Percentiles rank a stretch among this genome's conserved stretches.
phyloP scores from a whole-genome alignment of 2,113 vertebrate species.

The Leucoraja erinaceus region DNA sequence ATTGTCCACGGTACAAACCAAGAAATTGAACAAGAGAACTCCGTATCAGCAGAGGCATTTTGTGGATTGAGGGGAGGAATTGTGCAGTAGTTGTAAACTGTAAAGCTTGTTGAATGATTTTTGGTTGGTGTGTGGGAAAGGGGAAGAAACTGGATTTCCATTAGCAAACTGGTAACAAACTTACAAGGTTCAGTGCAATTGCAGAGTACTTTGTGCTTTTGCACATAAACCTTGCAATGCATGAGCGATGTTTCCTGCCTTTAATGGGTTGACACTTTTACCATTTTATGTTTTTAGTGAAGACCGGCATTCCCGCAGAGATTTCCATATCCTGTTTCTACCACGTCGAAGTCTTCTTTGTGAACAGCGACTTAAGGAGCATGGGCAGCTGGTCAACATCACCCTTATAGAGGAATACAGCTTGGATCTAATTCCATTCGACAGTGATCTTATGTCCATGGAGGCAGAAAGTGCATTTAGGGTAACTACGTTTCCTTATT shows the following conservation, averaged over 20 bases:
- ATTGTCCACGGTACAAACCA: too few species aligned
- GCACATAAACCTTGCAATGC: not conserved
- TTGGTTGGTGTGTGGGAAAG: too few species aligned
- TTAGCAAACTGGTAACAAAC: too few species aligned
- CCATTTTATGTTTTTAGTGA: conserved; percentile 60
- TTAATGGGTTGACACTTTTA: not conserved
- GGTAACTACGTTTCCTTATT: conserved; percentile 52
- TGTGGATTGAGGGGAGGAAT: too few species aligned
- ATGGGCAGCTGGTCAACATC: conserved; percentile 81
- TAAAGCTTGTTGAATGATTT: too few species aligned
- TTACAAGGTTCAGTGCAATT: too few species aligned
- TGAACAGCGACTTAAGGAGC: conserved; percentile 88
- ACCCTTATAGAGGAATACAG: conserved; percentile 87
- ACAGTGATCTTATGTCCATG: conserved; percentile 93
- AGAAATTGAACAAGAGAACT: too few species aligned
- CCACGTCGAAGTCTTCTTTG: conserved; percentile 87
- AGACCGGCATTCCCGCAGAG: conserved; percentile 70
- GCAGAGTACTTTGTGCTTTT: not conserved
- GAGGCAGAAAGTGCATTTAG: conserved; percentile 87
- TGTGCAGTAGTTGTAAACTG: too few species aligned
- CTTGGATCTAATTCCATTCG: conserved; percentile 89
- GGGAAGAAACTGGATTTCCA: not conserved
- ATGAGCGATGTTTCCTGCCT: not conserved
- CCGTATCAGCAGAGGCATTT: too few species aligned
- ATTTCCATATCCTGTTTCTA: conserved; percentile 93